A percentile compares a stretch with the other conserved stretches of the same genome.
Conservation (phyloP, 2,888 invertebrate species). For the Drosophila crucigera region DNA sequence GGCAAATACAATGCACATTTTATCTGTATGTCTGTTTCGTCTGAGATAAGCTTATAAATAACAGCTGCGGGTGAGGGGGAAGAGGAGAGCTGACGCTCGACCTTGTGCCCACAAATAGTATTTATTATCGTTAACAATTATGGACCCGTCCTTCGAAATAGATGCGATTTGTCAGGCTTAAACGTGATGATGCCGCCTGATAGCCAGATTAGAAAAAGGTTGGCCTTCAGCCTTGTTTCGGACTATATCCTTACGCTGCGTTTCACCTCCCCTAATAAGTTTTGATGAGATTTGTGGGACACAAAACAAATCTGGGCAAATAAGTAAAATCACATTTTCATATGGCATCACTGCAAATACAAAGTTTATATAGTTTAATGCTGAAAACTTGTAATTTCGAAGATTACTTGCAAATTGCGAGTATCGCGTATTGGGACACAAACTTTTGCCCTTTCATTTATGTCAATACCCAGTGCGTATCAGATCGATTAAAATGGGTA, state of each 20-base stretch:
- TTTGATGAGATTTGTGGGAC: constrained; percentile 35
- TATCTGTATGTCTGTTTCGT: constrained; percentile 33
- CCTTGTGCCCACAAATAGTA: constrained; percentile 29
- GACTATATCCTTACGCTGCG: constrained; percentile 24
- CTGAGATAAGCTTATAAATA: constrained; percentile 30
- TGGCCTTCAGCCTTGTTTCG: constrained; percentile 7
- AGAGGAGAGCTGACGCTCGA: constrained; percentile 1
- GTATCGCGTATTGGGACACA: constrained; percentile 18
- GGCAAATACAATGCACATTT: constrained; percentile 26
- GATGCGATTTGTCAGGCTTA: constrained; percentile 57
- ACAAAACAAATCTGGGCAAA: neutral
- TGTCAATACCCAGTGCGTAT: neutral
- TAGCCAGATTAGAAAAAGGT: constrained; percentile 40
- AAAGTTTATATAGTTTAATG: constrained; percentile 35
- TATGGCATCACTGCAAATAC: constrained; percentile 19
- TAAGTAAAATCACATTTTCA: constrained; percentile 12
- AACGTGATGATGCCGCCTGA: constrained; percentile 44
- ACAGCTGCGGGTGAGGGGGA: neutral
- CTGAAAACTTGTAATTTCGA: constrained; percentile 53
- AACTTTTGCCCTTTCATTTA: constrained; percentile 42
- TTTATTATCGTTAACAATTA: constrained; percentile 69
- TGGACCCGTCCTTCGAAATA: constrained; percentile 27
- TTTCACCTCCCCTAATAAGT: constrained; percentile 15
- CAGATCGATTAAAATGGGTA: neutral
- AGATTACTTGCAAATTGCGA: constrained; percentile 48